Evolutionary conservation across 2,113 vertebrate genomes (phyloP), one percentile per base, ranked within the genome.

Genomic region (Myotis lucifugus): DNA sequence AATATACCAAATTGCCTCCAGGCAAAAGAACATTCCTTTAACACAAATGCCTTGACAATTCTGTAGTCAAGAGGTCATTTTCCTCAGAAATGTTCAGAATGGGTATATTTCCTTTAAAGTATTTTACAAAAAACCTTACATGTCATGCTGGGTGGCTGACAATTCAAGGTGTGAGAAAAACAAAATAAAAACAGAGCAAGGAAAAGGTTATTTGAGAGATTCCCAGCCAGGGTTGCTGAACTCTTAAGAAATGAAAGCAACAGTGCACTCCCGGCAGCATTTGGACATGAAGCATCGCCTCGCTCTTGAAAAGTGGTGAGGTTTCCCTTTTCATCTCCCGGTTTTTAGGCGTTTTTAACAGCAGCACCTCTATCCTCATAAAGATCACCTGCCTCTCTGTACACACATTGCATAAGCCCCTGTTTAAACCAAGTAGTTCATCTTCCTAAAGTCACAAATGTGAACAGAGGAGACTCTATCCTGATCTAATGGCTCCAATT

Each of bases 51-150:
- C 87, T 94, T 95, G 87, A 73, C 67, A 95, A 88, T 93, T 96
- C 78, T 72, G n/a, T 85, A 95, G 85, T 73, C 76, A 92, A 96
- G 95, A 93, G 90, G 95, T 92, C 77, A 95, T 97, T 97, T 96
- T 93, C 92, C 92, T 88, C 88, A 83, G 59, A 96, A 92, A 97
- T 52, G 88, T 85, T 93, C 78, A 64, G 54, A 97, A 95, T 92
- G 84, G 89, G 76, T 79, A 81, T 85, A 81, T 94, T 93, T 92
- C 54, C 46, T 95, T 88, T 93, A 94, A 89, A 94, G 91, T 66
- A 23, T 54, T 95, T 87, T 95, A 96, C 8, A 19, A 88, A 76
- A 89, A 88, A 54, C 1, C 73, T 67, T 81, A 64, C 70, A 85
- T 86, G 96, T 96, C 82, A 84, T 90, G 67, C 90, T 95, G 82